A percentile compares a stretch with the other conserved stretches of the same genome.
These are phyloP conservation scores for Lagria hirta DNA, from an alignment of 2,888 invertebrate genomes.

Conservation along the genomic window DNA sequence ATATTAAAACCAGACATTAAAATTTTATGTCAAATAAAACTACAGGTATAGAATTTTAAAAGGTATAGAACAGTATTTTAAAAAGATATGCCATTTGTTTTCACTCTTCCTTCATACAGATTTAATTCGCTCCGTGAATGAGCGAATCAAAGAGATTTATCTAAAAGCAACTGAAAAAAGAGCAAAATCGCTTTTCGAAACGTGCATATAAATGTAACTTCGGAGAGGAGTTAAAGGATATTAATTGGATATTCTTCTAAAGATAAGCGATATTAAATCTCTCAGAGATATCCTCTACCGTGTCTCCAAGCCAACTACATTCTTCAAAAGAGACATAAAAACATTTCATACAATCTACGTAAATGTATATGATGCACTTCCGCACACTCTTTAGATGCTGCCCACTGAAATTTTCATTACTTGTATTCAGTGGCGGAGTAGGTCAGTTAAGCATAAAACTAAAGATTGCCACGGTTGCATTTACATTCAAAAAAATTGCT, in stretches of 20 bases:
- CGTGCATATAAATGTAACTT: conserved; percentile 21
- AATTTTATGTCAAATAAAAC: conserved; percentile 27
- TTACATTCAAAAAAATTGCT: no score
- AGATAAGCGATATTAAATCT: conserved; percentile 15
- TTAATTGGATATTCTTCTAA: conserved; percentile 27
- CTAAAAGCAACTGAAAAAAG: conserved; percentile 13
- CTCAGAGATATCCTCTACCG: conserved; percentile 18
- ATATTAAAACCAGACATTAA: no score
- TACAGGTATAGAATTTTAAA: no score
- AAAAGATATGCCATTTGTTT: conserved; percentile 29
- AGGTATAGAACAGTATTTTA: no score
- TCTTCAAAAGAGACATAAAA: conserved; percentile 25
- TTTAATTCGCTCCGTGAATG: conserved; percentile 26
- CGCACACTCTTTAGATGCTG: conserved; percentile 25
- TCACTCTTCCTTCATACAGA: conserved; percentile 24
- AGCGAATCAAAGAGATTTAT: conserved; percentile 26
- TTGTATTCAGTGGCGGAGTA: no score
- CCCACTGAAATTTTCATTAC: conserved; percentile 15
- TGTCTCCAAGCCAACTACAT: conserved; percentile 15
- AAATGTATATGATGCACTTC: conserved; percentile 25
- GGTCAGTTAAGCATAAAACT: no score
- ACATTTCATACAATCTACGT: conserved; percentile 16
- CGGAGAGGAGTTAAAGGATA: conserved; percentile 24
- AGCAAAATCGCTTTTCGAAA: conserved; percentile 23
- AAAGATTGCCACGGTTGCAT: no score